These are phyloP conservation scores for Deilephila porcellus DNA, from an alignment of 2,888 invertebrate genomes.

Conservation along the genomic window DNA sequence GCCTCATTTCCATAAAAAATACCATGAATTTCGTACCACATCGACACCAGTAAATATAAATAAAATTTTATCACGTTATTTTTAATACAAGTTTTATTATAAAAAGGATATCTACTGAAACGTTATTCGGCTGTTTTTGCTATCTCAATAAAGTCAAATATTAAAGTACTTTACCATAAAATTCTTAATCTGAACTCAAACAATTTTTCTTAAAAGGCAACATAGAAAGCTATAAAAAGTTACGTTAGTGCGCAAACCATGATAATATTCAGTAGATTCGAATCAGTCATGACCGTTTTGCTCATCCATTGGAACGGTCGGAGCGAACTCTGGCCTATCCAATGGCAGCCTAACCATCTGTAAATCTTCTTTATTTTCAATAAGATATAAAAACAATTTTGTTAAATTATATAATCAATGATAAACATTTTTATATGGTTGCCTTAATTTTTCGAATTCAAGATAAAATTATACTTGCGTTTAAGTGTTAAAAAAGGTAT, in stretches of 20 bases:
- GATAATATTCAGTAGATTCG: conserved; percentile 46
- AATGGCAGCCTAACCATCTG: conserved; percentile 42
- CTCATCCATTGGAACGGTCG: conserved; percentile 58
- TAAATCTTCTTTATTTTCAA: conserved; percentile 17
- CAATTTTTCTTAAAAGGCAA: background rate
- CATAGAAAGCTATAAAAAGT: conserved; percentile 35
- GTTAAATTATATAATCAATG: background rate
- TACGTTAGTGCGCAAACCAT: conserved; percentile 45
- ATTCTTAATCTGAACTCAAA: background rate
- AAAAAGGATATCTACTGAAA: too few relatives aligned
- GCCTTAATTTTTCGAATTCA: too few relatives aligned
- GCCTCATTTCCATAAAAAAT: background rate
- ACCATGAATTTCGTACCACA: too few relatives aligned
- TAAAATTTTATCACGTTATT: too few relatives aligned
- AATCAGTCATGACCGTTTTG: conserved; percentile 63
- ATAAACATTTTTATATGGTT: too few relatives aligned
- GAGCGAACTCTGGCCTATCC: conserved; percentile 51
- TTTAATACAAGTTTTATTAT: too few relatives aligned
- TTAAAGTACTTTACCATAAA: background rate
- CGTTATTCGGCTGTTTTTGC: too few relatives aligned
- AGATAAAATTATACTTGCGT: too few relatives aligned
- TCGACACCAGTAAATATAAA: too few relatives aligned
- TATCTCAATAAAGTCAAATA: too few relatives aligned
- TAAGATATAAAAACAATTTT: background rate
- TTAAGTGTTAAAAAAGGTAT: too few relatives aligned